phyloP scores from a whole-genome alignment of 2,888 invertebrate genomes.

The Brachyptera risi region DNA sequence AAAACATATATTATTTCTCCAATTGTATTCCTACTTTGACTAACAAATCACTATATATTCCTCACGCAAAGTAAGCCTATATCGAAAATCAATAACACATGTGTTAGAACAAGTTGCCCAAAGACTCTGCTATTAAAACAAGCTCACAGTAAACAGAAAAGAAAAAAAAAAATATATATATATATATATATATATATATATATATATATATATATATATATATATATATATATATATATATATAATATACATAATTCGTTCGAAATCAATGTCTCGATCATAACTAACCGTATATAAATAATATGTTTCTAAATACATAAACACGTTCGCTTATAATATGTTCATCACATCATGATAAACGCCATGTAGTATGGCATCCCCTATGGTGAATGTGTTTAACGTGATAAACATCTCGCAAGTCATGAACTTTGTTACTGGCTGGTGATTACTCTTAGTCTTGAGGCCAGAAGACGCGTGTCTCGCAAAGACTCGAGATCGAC shows the following conservation, averaged over 20 bases:
- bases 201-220: background rate
- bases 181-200: background rate
- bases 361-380: background rate
- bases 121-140: too few relatives aligned
- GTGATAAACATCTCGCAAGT: slow-evolving; percentile 6
- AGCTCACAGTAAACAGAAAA: too few relatives aligned
- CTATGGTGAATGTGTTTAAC: slow-evolving; percentile 8
- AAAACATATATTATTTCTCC: too few relatives aligned
- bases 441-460: slow-evolving; percentile 9
- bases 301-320: slow-evolving; percentile 3
- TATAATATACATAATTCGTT: background rate
- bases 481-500: too few relatives aligned
- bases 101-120: too few relatives aligned
- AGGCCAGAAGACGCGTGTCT: too few relatives aligned
- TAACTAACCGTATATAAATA: background rate
- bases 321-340: slow-evolving; percentile 12
- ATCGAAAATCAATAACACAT: too few relatives aligned
- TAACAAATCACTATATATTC: too few relatives aligned
- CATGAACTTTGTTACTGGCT: background rate
- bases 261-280: slow-evolving; percentile 8
- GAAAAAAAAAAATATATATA: too few relatives aligned
- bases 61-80: too few relatives aligned
- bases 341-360: slow-evolving; percentile 1
- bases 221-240: background rate
- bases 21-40: too few relatives aligned